Evolutionary conservation across 1,140 invertebrate genomes (phyloP).

Genomic region (Andrena cerasifolii): DNA sequence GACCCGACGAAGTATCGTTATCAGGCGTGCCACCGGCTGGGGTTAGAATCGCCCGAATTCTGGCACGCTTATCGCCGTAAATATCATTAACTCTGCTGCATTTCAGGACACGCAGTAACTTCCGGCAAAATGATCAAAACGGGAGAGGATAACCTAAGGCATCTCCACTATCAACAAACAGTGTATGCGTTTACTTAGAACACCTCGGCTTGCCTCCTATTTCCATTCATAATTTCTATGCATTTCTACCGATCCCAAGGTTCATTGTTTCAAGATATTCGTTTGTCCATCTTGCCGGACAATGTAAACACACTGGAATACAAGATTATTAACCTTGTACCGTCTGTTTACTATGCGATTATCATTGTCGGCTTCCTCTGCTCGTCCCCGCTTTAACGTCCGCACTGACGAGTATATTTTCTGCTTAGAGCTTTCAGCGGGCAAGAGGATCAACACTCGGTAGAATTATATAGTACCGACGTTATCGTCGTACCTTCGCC

Average conservation of each 20-base stretch:
- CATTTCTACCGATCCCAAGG: background rate
- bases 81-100: slow-evolving; percentile 14
- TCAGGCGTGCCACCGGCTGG: slow-evolving; percentile 60
- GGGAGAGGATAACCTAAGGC: slow-evolving; percentile 67
- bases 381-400: too few relatives aligned
- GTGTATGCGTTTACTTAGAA: slow-evolving; percentile 69
- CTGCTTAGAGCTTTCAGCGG: slow-evolving; percentile 86
- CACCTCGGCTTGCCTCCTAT: background rate
- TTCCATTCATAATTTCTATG: slow-evolving; percentile 10
- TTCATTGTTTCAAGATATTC: background rate
- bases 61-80: background rate
- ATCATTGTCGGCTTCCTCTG: too few relatives aligned
- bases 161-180: slow-evolving; percentile 68
- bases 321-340: background rate
- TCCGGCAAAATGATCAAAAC: slow-evolving; percentile 72
- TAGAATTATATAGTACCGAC: slow-evolving; percentile 86
- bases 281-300: background rate
- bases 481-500: slow-evolving; percentile 88
- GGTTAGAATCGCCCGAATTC: slow-evolving; percentile 57
- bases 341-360: too few relatives aligned
- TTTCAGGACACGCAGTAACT: slow-evolving; percentile 37
- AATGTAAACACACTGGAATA: background rate
- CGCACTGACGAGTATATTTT: slow-evolving; percentile 5
- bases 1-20: slow-evolving; percentile 23
- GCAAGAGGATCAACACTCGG: slow-evolving; percentile 87